Percentiles rank a stretch among this genome's conserved stretches.
Conservation (phyloP, 2,113 vertebrate species). For the Enhydra lutris region DNA sequence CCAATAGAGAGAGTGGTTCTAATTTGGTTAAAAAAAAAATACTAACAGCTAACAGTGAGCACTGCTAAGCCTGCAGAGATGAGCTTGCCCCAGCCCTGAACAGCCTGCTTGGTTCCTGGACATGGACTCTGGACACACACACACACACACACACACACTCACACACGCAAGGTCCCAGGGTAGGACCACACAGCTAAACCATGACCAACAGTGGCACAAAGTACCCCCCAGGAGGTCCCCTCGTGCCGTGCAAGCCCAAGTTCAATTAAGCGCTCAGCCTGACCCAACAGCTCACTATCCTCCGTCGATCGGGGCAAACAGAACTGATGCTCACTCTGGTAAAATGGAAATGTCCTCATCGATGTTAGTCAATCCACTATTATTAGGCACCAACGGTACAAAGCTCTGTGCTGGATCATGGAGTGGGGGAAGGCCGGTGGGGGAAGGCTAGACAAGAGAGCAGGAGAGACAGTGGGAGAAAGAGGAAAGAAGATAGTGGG, state of each 20-base stretch:
- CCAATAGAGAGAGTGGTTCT: not conserved
- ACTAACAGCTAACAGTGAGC: not conserved
- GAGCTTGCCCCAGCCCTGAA: not conserved
- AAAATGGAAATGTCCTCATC: not conserved
- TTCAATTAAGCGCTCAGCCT: not conserved
- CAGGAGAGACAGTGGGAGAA: not conserved
- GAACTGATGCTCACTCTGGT: not conserved
- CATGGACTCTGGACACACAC: not conserved
- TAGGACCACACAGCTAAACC: not conserved
- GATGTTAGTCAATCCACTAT: not conserved
- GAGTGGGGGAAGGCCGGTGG: not conserved
- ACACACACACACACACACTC: not conserved
- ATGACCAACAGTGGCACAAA: not conserved
- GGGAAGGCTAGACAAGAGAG: not conserved
- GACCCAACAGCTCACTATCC: not conserved
- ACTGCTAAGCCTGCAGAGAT: slow-evolving; percentile 31
- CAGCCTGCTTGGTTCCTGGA: not conserved
- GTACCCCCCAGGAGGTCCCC: not conserved
- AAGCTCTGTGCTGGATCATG: not conserved
- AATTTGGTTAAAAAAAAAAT: slow-evolving; percentile 26
- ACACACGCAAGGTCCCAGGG: not conserved
- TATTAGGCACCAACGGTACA: not conserved
- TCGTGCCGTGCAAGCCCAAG: not conserved
- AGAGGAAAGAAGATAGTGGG: not conserved
- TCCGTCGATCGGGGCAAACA: not conserved